Base-by-base conservation (phyloP, 2,113 vertebrate species). In the Apus apus region DNA sequence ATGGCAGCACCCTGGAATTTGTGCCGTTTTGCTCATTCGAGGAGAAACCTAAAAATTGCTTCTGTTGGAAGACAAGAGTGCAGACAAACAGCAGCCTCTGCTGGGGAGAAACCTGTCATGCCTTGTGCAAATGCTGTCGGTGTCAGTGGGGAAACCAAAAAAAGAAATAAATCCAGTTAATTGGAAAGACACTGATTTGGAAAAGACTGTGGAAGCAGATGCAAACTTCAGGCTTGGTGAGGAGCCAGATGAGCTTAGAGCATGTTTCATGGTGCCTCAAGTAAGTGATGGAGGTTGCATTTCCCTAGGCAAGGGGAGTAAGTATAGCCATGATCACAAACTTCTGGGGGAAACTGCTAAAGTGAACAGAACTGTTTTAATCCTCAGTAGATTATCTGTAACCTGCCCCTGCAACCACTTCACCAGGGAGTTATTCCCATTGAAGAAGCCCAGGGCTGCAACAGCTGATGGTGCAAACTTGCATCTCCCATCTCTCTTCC, bases 61-160 rank as follows among this genome's bases (percentile, higher is more conserved):
- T 8, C 0, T 32, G 5, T 15, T 84, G 51, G 22, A 73, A 66
- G 51, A 58, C 15, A 30, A 43, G 34, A 75, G 87, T 22, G 22
- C 70, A 78, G 85, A 81, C 64, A 77, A 90, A 95, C 48, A 96
- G 90, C 96, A 97, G 72, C 91, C 90, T 94, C 94, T 96, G 5
- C 92, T 76, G 86, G 90, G 71, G 79, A 97, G 51, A 88, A 95
- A 65, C 43, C 29, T 71, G 20, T 9, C 0, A 0, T 71, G 51
- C 27, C 48, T 67, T 76, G 29, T 82, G 66, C 16, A 68, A 56
- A 65, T 6, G 45, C 58, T 38, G 29, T 7, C 0, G 7, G 0
- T 53, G 32, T 8, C 36, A 4, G 10, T 16, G 21, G 46, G 53
- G 18, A 74, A 48, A 15, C 7, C 5, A 26, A 27, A 43, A 34